Conservation (phyloP, 2,888 invertebrate genomes). For the Coelinius sp. region DNA sequence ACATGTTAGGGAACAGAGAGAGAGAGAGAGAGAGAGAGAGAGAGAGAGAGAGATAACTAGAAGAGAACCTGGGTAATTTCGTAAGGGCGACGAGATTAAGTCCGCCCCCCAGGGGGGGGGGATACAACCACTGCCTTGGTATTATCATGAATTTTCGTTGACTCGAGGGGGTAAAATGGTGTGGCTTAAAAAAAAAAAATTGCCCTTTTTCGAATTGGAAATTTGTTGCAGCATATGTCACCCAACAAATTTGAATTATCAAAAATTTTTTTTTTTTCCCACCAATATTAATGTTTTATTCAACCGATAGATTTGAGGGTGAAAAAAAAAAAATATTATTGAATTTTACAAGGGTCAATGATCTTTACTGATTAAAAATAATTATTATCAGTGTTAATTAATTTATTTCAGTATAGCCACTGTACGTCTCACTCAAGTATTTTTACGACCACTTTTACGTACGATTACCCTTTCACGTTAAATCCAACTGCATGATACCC, state of each 20-base stretch:
- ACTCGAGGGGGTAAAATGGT: neutral
- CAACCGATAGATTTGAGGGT: neutral
- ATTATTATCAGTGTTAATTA: constrained; percentile 35
- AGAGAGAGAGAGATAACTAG: constrained; percentile 38
- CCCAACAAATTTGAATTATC: neutral
- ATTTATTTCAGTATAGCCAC: constrained; percentile 35
- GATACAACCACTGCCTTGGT: constrained; percentile 8
- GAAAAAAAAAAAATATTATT: neutral
- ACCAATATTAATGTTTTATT: constrained; percentile 5
- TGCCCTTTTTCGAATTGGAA: constrained; percentile 5
- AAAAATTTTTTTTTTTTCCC: neutral
- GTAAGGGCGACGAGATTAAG: constrained; percentile 61
- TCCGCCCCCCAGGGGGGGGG: constrained; percentile 49
- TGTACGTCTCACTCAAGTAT: constrained; percentile 11
- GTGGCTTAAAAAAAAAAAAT: neutral
- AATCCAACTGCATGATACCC: neutral
- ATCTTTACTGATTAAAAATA: constrained; percentile 21
- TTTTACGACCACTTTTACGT: constrained; percentile 25
- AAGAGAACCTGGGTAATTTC: constrained; percentile 57
- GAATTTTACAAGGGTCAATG: neutral
- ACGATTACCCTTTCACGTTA: constrained; percentile 21
- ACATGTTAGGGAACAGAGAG: neutral
- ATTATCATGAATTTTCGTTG: constrained; percentile 33
- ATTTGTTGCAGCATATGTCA: constrained; percentile 10
- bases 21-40: constrained; percentile 8